Base-by-base conservation (phyloP, 2,797 vertebrate species). In the Pangasius djambal region DNA sequence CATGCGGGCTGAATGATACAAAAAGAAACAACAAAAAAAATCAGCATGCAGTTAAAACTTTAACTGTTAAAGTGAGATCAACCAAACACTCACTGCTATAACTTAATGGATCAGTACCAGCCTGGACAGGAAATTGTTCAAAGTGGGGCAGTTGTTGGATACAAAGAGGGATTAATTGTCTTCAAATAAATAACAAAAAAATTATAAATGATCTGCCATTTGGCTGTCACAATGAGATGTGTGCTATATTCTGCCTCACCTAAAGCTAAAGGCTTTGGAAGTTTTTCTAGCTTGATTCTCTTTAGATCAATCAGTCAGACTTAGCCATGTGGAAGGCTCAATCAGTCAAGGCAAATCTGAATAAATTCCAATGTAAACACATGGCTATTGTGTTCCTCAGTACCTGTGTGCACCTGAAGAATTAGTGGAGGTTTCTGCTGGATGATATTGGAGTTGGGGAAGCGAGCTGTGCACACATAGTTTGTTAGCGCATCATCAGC, bases 401-500 rank as follows among this genome's bases (percentile, higher is more conserved):
- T 95, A 99, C 99, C 99, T 94, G 98, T 98, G 48, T 98, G 95
- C 90, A 99, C 98, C 94, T 98, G 99, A 90, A 99, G 97, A 44
- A 97, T 97, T 91, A 97, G 97, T 0, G 99, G 97, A 91, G 97
- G 98, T 93, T 99, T 99, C 96, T 99, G 98, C 93, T 99, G 99
- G 92, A 99, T 99, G 94, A 97, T 97, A 91, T 99, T 98, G 84
- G 97, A 98, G 93, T 98, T 97, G 52, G 97, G 98, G 92, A 98
- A 99, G 61, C 98, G 98, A 0, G 98, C 98, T 0, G 98, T 99
- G 93, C 99, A 99, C 95, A 98, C 98, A 94, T 97, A 99, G 95
- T 99, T 98, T 0, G 96, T 95, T 78, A 94, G 94, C 74, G 97
- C 97, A 74, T 99, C 99, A 48, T 97, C 97, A n/a, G 96, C 94